phyloP scores from a whole-genome alignment of 2,888 invertebrate species.

The Syrphus vitripennis region DNA sequence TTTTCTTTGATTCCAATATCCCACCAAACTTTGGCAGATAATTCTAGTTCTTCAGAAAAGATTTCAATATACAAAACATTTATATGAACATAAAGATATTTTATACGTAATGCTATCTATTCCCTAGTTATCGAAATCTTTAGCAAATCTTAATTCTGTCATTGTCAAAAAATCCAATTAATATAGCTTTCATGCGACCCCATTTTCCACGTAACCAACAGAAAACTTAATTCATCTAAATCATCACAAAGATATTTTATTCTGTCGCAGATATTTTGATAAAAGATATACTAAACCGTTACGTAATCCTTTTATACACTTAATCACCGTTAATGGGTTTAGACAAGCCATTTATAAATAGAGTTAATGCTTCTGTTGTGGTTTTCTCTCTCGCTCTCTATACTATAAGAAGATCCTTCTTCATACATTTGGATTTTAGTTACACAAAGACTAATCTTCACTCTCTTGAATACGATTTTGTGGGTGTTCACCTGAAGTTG shows the following conservation, averaged over 20 bases:
- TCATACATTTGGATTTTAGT: slow-evolving; percentile 10
- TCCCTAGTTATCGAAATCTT: no score
- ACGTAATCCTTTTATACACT: slow-evolving; percentile 32
- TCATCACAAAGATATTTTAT: not conserved
- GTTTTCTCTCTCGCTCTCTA: not conserved
- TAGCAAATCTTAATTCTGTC: not conserved
- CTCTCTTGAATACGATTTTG: slow-evolving; percentile 40
- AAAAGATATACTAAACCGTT: not conserved
- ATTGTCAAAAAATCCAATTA: not conserved
- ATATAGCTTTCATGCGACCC: not conserved
- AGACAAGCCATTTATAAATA: slow-evolving; percentile 27
- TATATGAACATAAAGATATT: no score
- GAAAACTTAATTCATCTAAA: not conserved
- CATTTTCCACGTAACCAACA: not conserved
- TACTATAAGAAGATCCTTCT: slow-evolving; percentile 23
- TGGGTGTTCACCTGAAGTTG: slow-evolving; percentile 47
- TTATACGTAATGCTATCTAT: no score
- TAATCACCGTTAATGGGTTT: slow-evolving; percentile 51
- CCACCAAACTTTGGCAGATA: no score
- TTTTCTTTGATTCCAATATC: no score
- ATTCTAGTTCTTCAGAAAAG: no score
- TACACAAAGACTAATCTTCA: slow-evolving; percentile 23
- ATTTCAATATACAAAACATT: no score
- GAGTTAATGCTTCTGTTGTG: slow-evolving; percentile 30
- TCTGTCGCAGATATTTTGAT: not conserved